Evolutionary conservation across 1,140 invertebrate species (phyloP), one percentile per base, ranked within the genome.

Genomic region (Sitobion miscanthi): DNA sequence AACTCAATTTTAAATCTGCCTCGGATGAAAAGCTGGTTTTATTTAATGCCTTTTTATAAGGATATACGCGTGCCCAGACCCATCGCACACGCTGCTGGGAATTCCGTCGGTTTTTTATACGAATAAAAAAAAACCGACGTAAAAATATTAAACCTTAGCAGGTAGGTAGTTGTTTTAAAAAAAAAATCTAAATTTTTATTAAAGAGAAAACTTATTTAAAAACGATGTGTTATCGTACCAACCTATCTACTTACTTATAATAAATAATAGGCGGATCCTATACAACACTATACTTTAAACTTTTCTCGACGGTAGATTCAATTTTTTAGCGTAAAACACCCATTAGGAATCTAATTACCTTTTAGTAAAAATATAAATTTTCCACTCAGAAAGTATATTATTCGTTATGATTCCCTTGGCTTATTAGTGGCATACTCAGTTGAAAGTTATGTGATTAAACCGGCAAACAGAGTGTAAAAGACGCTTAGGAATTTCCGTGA

Each of bases 331-430:
- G 47, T 49, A 47, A 87, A 49, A 87, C 25, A 35, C 17, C 45
- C 47, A 87, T 87, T 87, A 87, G 11, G 45, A 49, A 87, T 52
- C 86, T 87, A 87, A 87, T 87, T 49, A 35, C 86, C 14, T 87
- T 87, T 87, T 87, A 87, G 86, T 87, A 87, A 87, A 49, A 87
- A 87, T 87, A 87, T 49, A 21, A n/a, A 87, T 49, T 87, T 87
- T 87, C 6, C 47, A 35, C 86, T 49, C 45, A 0, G 47, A 14
- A n/a, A 49, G 45, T 87, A 49, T 52, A 87, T 87, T 87, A 87
- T 87, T 87, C 86, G 47, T 87, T 49, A 87, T 49, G 86, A 87
- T 87, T 87, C 86, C 86, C 86, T n/a, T 49, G 86, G 85, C 85
- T 87, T 87, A 87, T 87, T 87, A 87, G 45, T n/a, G 45, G 47